Evolutionary conservation across 2,888 invertebrate species (phyloP), one percentile per base, ranked within the genome.

Genomic region (Philaethria dido): DNA sequence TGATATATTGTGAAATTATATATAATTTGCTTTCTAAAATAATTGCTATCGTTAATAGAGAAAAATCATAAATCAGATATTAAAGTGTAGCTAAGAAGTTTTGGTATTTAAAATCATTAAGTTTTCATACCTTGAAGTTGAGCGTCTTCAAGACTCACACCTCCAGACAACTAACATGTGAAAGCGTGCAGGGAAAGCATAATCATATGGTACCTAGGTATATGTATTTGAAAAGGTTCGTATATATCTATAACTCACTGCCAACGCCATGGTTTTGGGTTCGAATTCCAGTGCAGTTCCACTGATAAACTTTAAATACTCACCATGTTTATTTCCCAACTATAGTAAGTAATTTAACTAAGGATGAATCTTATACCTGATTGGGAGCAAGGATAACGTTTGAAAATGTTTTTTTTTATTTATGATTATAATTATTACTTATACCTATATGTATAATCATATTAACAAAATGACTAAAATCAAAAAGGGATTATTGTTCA

Each of bases 51-150:
- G 13, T 13, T 13, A 39, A 39, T 13, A 39, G 9, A 1, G 13
- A 50, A 50, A 29, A 8, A n/a, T 42, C n/a, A 39, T 61, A 48
- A 66, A 62, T 68, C 67, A 66, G 62, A 59, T 71, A 72, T 72
- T 73, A 73, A 50, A 76, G 70, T 70, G 69, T 73, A 72, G 70
- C 74, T 68, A 72, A 70, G 77, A 81, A 86, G 83, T 84, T 85
- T 85, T 78, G 83, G 79, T 80, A 79, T 84, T 86, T 76, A 72
- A 75, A 45, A 75, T 74, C 82, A 83, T 87, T 85, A 86, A 85
- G 82, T 84, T 87, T 86, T 83, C 81, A 85, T 81, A 69, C 72
- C 67, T 62, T 62, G 52, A 78, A 77, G 79, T 74, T 76, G 75
- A 76, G 73, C 54, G 61, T 47, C 57, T 62, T 36, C 47, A 62